Conservation (phyloP, 2,888 invertebrate genomes). For the Opisthograptis luteolata region DNA sequence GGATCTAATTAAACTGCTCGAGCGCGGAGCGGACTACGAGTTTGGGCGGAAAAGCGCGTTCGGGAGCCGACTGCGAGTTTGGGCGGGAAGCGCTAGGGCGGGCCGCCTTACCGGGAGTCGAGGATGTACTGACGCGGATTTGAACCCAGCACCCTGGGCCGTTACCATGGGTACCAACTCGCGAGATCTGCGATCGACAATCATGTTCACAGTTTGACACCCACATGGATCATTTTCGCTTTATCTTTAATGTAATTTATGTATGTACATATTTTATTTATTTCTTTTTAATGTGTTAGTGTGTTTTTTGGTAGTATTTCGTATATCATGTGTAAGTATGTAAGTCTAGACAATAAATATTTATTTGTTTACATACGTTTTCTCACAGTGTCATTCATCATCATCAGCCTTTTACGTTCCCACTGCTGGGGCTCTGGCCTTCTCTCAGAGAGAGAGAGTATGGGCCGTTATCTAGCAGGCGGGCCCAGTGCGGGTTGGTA, state of each 20-base stretch:
- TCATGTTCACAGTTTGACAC: conserved; percentile 16
- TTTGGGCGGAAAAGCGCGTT: conserved; percentile 21
- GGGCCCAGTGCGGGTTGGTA: too few species aligned
- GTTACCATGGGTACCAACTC: conserved; percentile 39
- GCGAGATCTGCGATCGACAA: conserved; percentile 26
- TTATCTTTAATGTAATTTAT: neutral
- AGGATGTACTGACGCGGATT: conserved; percentile 51
- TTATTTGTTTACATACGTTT: too few species aligned
- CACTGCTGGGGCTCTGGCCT: too few species aligned
- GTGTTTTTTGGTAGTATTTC: too few species aligned
- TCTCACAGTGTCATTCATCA: too few species aligned
- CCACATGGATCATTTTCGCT: conserved; percentile 10
- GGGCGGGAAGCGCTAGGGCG: conserved; percentile 50
- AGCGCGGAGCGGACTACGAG: conserved; percentile 1
- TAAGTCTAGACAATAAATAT: too few species aligned
- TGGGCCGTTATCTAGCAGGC: too few species aligned
- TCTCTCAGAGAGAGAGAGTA: too few species aligned
- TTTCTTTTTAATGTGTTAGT: too few species aligned
- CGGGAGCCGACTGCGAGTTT: conserved; percentile 36
- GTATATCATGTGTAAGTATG: too few species aligned
- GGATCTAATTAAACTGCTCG: conserved; percentile 8
- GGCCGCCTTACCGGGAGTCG: conserved; percentile 56
- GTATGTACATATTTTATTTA: too few species aligned
- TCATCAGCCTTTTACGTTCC: too few species aligned
- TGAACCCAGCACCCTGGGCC: conserved; percentile 32